Evolutionary conservation across 2,888 invertebrate species (phyloP).

Genomic region (Hirtodrosophila alboralis): DNA sequence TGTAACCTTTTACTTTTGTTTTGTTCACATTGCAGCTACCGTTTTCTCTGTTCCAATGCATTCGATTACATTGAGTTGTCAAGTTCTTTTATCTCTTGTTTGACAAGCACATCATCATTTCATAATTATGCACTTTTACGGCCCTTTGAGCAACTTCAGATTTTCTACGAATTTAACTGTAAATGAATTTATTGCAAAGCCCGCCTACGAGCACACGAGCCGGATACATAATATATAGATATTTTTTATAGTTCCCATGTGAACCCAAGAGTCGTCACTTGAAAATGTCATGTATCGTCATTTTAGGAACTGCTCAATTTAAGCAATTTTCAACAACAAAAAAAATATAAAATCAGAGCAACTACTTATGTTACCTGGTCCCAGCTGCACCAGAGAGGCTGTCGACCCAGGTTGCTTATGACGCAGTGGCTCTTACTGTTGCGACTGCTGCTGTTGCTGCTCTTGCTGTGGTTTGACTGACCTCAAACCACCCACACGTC

Average conservation of each 20-base stretch:
- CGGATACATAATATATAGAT: slow-evolving; percentile 1
- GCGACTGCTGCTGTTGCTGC: slow-evolving; percentile 6
- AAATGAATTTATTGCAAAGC: slow-evolving; percentile 5
- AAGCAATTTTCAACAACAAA: slow-evolving; percentile 60
- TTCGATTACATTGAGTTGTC: slow-evolving; percentile 35
- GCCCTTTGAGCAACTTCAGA: background rate
- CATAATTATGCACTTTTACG: slow-evolving; percentile 53
- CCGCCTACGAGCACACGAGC: slow-evolving; percentile 57
- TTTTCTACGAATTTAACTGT: slow-evolving; percentile 23
- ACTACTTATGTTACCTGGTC: slow-evolving; percentile 4
- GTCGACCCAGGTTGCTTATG: background rate
- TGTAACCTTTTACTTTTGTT: slow-evolving; percentile 23
- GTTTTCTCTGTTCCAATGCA: background rate
- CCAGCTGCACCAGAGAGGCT: background rate
- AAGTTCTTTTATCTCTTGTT: slow-evolving; percentile 30
- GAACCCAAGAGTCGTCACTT: slow-evolving; percentile 26
- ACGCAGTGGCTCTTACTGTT: too few species aligned
- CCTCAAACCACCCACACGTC: slow-evolving; percentile 72
- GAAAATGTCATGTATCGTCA: slow-evolving; percentile 48
- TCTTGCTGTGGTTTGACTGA: slow-evolving; percentile 26
- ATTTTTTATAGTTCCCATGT: slow-evolving; percentile 50
- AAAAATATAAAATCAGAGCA: slow-evolving; percentile 57
- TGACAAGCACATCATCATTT: slow-evolving; percentile 29
- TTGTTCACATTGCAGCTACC: background rate
- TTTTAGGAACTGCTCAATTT: slow-evolving; percentile 48